phyloP scores from a whole-genome alignment of 2,888 invertebrate genomes.

The Morpho achilles region DNA sequence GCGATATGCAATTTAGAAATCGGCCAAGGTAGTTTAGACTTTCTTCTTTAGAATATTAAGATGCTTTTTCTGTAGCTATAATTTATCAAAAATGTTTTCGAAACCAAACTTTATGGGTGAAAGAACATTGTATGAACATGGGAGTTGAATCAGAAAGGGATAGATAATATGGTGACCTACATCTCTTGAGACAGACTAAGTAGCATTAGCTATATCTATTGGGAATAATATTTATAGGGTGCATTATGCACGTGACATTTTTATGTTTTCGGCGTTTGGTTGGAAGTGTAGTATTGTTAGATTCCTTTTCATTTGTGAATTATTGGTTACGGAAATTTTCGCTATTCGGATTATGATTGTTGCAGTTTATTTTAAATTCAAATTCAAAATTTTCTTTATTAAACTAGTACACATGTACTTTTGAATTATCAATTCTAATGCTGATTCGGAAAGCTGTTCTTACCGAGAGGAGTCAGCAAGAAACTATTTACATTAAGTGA shows the following conservation, averaged over 20 bases:
- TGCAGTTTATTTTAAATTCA: background rate
- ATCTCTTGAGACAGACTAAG: slow-evolving; percentile 70
- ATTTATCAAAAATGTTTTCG: slow-evolving; percentile 14
- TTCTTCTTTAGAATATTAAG: background rate
- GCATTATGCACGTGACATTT: slow-evolving; percentile 76
- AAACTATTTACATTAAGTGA: no score
- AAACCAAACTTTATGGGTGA: slow-evolving; percentile 42
- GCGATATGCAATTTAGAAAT: slow-evolving; percentile 32
- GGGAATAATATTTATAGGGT: slow-evolving; percentile 76
- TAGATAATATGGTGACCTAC: slow-evolving; percentile 69
- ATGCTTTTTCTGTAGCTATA: slow-evolving; percentile 24
- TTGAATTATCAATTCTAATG: no score
- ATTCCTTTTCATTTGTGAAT: slow-evolving; percentile 46
- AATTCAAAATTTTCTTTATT: no score
- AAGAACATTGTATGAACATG: slow-evolving; percentile 39
- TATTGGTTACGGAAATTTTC: slow-evolving; percentile 19
- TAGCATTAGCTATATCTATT: slow-evolving; percentile 60
- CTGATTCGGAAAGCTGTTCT: no score
- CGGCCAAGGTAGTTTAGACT: slow-evolving; percentile 24
- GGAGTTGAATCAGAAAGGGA: slow-evolving; percentile 32
- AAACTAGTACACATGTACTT: no score
- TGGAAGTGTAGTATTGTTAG: slow-evolving; percentile 49
- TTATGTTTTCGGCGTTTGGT: slow-evolving; percentile 71
- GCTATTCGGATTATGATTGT: background rate
- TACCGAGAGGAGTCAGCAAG: no score